Evolutionary conservation across 2,797 vertebrate genomes (phyloP).

Genomic region (Trematomus bernacchii): DNA sequence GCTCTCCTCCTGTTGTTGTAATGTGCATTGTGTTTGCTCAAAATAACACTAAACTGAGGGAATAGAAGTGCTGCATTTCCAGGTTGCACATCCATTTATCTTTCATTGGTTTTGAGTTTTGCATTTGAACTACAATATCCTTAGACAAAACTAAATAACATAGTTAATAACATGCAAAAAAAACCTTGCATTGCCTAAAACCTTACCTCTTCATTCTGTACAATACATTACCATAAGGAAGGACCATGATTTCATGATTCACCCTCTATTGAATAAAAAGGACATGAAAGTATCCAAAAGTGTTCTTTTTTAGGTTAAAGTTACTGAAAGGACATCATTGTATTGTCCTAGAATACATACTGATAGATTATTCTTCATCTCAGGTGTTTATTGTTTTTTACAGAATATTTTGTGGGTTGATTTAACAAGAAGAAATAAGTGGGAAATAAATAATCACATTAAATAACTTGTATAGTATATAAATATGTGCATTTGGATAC

Average conservation of each 20-base stretch:
- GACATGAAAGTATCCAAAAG: too few species aligned
- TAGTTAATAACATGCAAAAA: background rate
- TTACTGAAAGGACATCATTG: too few species aligned
- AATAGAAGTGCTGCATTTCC: background rate
- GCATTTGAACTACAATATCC: background rate
- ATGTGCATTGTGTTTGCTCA: conserved; percentile 7
- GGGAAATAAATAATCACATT: background rate
- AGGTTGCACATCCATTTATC: background rate
- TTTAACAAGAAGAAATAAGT: background rate
- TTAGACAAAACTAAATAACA: background rate
- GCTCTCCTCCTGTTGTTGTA: background rate
- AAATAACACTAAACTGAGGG: background rate
- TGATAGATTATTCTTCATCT: background rate
- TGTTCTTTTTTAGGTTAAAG: too few species aligned
- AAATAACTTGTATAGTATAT: background rate
- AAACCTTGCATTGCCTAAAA: background rate
- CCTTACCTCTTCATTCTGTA: too few species aligned
- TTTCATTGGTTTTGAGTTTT: background rate
- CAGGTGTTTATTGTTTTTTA: background rate
- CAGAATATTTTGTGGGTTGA: background rate
- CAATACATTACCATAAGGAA: too few species aligned
- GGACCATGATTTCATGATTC: too few species aligned
- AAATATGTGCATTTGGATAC: background rate
- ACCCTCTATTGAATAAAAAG: too few species aligned
- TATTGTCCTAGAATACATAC: too few species aligned